Evolutionary conservation across 1,140 invertebrate genomes (phyloP).

Genomic region (Drepana arcuata): DNA sequence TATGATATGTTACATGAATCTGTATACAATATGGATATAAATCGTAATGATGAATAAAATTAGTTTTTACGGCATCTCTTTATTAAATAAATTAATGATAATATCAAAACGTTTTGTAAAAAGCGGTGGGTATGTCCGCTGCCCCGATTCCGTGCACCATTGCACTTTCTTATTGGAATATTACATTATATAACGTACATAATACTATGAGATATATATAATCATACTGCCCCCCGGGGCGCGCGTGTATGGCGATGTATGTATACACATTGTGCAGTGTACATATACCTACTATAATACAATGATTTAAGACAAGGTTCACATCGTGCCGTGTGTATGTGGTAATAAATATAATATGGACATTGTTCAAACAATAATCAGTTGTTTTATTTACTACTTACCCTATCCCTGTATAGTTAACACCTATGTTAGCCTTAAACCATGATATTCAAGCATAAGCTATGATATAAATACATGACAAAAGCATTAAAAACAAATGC

Average conservation of each 20-base stretch:
- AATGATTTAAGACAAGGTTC: conserved; percentile 86
- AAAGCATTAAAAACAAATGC: no score
- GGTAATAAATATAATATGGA: conserved; percentile 89
- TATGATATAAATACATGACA: no score
- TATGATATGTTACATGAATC: conserved; percentile 71
- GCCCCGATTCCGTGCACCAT: conserved; percentile 68
- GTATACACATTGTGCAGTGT: conserved; percentile 81
- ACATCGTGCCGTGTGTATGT: conserved; percentile 90
- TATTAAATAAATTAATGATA: conserved; percentile 70
- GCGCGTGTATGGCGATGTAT: conserved; percentile 74
- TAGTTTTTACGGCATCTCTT: conserved; percentile 71
- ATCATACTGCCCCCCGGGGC: conserved; percentile 69
- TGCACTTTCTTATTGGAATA: conserved; percentile 73
- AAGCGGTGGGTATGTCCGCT: conserved; percentile 61
- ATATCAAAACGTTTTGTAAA: conserved; percentile 70
- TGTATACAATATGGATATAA: conserved; percentile 73
- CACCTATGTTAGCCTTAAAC: no score
- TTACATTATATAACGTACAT: conserved; percentile 71
- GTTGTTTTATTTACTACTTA: conserved; percentile 60
- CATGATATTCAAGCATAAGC: no score
- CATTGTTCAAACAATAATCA: conserved; percentile 82
- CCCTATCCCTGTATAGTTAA: conserved; percentile 7
- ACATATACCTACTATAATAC: conserved; percentile 76
- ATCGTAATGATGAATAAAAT: conserved; percentile 69
- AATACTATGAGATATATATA: conserved; percentile 72